Evolutionary conservation across 2,797 vertebrate species (phyloP), one percentile per base, ranked within the genome.

Genomic region (Sylvia borin): DNA sequence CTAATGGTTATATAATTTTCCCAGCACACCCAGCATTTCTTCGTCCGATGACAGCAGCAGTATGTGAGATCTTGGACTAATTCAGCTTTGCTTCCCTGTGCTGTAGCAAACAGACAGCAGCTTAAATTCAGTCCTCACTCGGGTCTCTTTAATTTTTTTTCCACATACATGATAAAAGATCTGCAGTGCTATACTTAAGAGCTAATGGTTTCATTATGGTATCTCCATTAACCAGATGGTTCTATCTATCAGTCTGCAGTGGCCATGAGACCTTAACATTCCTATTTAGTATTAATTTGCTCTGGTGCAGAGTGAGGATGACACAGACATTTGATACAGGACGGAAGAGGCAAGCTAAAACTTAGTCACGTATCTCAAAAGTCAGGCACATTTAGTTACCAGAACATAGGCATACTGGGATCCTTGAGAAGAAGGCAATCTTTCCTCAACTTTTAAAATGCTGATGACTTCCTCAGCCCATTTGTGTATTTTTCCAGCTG

Each of bases 141-240:
- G 15, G 21, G 13, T 66, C 5, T 78, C 48, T 58, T 68, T 76
- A 10, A 40, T 45, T 75, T 83, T 71, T 26, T 53, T n/a, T 22
- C 14, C 48, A 38, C 66, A 70, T 45, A 45, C 7, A 32, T 29
- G 66, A 90, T 73, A 55, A 55, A 93, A 81, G 55, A 80, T 85
- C 74, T 77, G 48, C 73, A 81, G 67, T 90, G 76, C 60, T 70
- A 48, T 8, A 43, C 60, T 86, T 85, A 55, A 36, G 57, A 81
- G 65, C 29, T 76, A 82, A 88, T 60, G 60, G 48, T 90, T 94
- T 95, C 70, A 71, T 82, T 88, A 61, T n/a, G 38, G 73, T 85
- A 84, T 86, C 64, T 67, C 62, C 51, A 78, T 90, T 81, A 85
- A 78, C 43, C 85, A 84, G 70, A 83, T 47, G 79, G 66, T 58